Base-by-base conservation (phyloP, 37 sponge, comb jelly and placozoan genomes). In the Oopsacas minuta region DNA sequence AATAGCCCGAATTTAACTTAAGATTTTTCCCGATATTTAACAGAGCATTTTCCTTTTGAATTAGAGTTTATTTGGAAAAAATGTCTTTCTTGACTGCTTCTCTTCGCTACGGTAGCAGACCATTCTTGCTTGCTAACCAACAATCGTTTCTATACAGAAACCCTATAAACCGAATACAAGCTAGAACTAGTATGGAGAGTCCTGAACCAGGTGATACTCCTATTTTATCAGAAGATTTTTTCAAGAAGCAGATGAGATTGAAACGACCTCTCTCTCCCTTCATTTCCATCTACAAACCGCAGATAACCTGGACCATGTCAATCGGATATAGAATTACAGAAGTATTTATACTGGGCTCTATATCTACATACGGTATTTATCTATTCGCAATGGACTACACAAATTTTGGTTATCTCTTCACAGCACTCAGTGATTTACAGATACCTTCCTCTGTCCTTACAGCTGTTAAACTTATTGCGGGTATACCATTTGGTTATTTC, bases 251-350 rank as follows among this genome's bases (percentile, higher is more conserved):
- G 22, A 61, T 32, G 75, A 10, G 75, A 25, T 34, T 61, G 22
- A 61, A 61, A 12, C 75, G 75, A 3, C 75, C 75, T 61, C 75
- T 61, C 30, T 61, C 75, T 3, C 75, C 75, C 7, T n/a, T 32
- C 75, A 5, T 61, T 3, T 32, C 75, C 7, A 61, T 61, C 75
- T 61, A 61, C 75, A 61, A 61, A n/a, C 75, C 75, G 7, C 75
- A 61, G 75, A 61, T 61, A 20, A 61, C 75, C 7, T 61, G 75
- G 75, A 61, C 75, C 75, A 61, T 61, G 75, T 61, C 75, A 5
- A 61, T 61, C 22, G 75, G 32, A 12, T 61, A 20, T 61, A 10
- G 75, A 5, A 20, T 3, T 5, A 61, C 75, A 61, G 75, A 61
- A 61, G 75, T 61, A n/a, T 61, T 61, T 34, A 61, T 61, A 20